Conservation (phyloP, 2,888 invertebrate species). For the Chrysolina americana region DNA sequence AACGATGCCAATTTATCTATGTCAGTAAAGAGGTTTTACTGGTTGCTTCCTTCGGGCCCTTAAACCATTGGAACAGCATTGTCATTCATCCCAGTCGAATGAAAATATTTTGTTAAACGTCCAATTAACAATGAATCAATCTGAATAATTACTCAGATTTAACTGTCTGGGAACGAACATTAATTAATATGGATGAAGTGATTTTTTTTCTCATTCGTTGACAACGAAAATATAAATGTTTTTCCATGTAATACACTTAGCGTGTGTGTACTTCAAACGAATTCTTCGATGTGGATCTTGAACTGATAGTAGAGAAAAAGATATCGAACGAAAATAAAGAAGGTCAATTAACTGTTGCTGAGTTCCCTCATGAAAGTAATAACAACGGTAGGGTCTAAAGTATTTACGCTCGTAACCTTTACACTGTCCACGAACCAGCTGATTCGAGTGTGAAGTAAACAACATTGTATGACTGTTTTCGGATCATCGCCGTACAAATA, state of each 20-base stretch:
- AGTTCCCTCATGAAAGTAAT: too few species aligned
- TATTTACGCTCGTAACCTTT: too few species aligned
- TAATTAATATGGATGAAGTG: slow-evolving; percentile 26
- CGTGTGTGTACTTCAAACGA: not conserved
- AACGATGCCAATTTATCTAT: slow-evolving; percentile 68
- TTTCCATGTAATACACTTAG: not conserved
- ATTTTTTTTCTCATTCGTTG: slow-evolving; percentile 15
- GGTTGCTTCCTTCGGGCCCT: slow-evolving; percentile 56
- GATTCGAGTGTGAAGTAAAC: too few species aligned
- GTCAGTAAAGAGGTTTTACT: slow-evolving; percentile 62
- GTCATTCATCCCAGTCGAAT: slow-evolving; percentile 55
- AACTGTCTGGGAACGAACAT: slow-evolving; percentile 25
- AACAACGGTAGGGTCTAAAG: too few species aligned
- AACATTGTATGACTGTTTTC: too few species aligned
- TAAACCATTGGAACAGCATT: slow-evolving; percentile 50
- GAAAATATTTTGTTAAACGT: slow-evolving; percentile 53
- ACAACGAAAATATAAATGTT: not conserved
- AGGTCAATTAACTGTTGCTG: too few species aligned
- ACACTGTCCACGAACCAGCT: too few species aligned
- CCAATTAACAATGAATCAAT: slow-evolving; percentile 45
- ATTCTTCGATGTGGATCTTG: too few species aligned
- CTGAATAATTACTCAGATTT: slow-evolving; percentile 36
- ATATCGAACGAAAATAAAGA: too few species aligned
- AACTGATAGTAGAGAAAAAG: too few species aligned
- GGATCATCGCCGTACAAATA: too few species aligned